Evolutionary conservation across 2,888 invertebrate species (phyloP).

Genomic region (Metacarcinus magister): DNA sequence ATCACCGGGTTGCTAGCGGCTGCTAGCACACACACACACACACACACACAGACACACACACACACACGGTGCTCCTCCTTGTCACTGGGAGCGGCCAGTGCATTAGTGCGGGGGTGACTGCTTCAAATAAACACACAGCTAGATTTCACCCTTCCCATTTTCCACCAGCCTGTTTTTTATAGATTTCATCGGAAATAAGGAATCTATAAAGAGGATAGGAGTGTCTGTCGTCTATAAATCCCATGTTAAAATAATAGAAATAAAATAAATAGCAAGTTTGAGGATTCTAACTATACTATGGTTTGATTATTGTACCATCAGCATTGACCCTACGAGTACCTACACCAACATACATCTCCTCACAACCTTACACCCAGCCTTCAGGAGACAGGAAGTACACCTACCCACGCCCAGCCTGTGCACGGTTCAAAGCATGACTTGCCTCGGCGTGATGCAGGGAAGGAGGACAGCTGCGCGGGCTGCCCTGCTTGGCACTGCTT

Average conservation of each 20-base stretch:
- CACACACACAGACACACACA: conserved; percentile 28
- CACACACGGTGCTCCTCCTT: neutral
- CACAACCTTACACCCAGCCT: neutral
- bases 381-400: neutral
- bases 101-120: neutral
- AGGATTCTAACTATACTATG: neutral
- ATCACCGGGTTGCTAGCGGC: too few relatives aligned
- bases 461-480: neutral
- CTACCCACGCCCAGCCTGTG: neutral
- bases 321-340: neutral
- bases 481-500: conserved; percentile 5
- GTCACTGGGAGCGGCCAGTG: neutral
- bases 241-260: neutral
- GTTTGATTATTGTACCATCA: neutral
- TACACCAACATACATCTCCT: neutral
- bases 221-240: neutral
- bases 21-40: too few relatives aligned
- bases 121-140: conserved; percentile 4
- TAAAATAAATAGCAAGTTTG: neutral
- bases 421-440: neutral
- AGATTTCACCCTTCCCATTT: neutral
- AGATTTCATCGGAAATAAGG: neutral
- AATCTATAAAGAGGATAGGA: neutral
- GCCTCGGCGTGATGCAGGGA: neutral
- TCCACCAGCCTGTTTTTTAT: neutral